Percentiles rank a stretch among this genome's conserved stretches.
Evolutionary conservation across 2,888 invertebrate species (phyloP).

Genomic region (Halictus ligatus): DNA sequence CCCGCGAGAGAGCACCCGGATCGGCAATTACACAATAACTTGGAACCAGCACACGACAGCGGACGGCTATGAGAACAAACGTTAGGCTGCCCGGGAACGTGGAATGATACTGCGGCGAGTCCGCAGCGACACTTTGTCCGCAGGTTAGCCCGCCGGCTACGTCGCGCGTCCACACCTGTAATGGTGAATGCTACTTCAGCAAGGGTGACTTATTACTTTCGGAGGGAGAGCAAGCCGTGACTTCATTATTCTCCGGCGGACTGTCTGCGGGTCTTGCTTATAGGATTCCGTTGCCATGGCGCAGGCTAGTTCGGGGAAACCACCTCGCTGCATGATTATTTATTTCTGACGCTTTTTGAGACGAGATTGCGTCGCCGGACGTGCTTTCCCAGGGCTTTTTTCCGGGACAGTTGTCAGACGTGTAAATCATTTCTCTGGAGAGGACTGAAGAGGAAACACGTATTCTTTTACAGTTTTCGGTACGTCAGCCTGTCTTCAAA

Average conservation of each 20-base stretch:
- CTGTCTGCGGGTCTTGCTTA: not conserved
- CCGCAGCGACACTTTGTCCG: not conserved
- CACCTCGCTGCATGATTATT: not conserved
- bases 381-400: not conserved
- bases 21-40: conserved; percentile 59
- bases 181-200: not conserved
- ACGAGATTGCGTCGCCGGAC: not conserved
- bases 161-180: conserved; percentile 1
- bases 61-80: conserved; percentile 26
- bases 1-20: conserved; percentile 37
- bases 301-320: not conserved
- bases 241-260: not conserved
- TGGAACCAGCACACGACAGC: not conserved
- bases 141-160: not conserved
- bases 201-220: conserved; percentile 4
- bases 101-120: not conserved
- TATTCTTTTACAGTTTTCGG: too few relatives aligned
- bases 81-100: not conserved
- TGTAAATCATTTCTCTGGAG: not conserved
- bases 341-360: not conserved
- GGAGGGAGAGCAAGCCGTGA: not conserved
- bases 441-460: too few relatives aligned
- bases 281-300: not conserved
- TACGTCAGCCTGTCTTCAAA: too few relatives aligned
- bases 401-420: not conserved